phyloP scores from a whole-genome alignment of 64 coral and sea anemone genomes.

The Catalaphyllia jardinei region DNA sequence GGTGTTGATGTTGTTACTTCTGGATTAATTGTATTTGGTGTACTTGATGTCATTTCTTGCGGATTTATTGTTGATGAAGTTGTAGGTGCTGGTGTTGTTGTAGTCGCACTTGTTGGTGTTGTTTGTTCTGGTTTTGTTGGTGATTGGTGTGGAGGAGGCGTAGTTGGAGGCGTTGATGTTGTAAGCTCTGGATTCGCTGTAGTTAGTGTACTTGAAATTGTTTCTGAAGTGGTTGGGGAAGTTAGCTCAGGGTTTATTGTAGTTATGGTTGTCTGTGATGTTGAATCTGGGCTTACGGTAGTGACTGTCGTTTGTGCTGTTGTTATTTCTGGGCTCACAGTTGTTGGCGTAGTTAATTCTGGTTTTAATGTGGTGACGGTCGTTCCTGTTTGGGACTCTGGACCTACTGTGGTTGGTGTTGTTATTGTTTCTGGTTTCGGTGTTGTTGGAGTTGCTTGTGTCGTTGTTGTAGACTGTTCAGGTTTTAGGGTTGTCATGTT shows the following conservation, averaged over 20 bases:
- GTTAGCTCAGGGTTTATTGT: neutral
- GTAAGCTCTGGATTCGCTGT: neutral
- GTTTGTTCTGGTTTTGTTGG: neutral
- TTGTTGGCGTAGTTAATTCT: neutral
- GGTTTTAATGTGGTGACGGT: neutral
- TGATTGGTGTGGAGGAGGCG: neutral
- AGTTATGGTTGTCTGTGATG: neutral
- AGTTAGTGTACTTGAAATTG: neutral
- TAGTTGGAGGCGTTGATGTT: neutral
- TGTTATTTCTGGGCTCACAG: neutral
- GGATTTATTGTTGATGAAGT: neutral
- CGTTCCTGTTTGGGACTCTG: neutral
- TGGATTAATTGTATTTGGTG: neutral
- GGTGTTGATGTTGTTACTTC: neutral
- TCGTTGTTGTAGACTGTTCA: neutral
- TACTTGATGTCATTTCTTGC: neutral
- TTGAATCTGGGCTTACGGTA: neutral
- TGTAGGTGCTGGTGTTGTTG: neutral
- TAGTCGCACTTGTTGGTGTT: neutral
- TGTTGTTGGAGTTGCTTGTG: neutral
- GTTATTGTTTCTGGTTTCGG: neutral
- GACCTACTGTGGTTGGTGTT: neutral
- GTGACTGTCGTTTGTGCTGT: neutral
- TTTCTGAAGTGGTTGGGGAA: neutral
- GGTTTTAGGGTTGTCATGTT: neutral